phyloP scores from a whole-genome alignment of 64 coral and sea anemone species.

The Hydrozoanthus tunicans region DNA sequence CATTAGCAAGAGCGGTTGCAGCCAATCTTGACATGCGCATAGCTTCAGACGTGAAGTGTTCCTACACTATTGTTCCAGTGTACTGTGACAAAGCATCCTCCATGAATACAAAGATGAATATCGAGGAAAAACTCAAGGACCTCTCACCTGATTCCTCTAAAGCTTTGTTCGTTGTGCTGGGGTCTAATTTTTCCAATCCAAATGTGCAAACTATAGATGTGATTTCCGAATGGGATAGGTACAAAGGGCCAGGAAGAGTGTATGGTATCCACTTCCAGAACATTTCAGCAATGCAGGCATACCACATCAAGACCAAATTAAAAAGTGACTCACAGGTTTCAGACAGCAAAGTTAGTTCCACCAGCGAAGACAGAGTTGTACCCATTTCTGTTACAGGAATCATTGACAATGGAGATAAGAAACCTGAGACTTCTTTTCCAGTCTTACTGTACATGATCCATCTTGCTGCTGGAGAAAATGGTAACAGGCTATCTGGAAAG shows the following conservation, averaged over 20 bases:
- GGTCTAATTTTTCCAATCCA: constrained; percentile 76
- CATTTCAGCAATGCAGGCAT: constrained; percentile 90
- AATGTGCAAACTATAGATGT: constrained; percentile 67
- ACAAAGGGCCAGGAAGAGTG: constrained; percentile 30
- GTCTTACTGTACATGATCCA: constrained; percentile 94
- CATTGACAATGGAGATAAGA: constrained; percentile 63
- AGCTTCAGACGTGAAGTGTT: constrained; percentile 80
- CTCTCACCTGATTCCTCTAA: constrained; percentile 59
- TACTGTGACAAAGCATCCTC: constrained; percentile 2
- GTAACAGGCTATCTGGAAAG: constrained; percentile 87
- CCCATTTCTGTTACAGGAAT: constrained; percentile 77
- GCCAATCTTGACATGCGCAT: constrained; percentile 77
- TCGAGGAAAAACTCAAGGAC: constrained; percentile 59
- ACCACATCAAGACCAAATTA: constrained; percentile 73
- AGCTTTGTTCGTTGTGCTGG: constrained; percentile 85
- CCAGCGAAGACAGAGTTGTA: background rate
- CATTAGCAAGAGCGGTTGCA: constrained; percentile 63
- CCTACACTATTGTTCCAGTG: constrained; percentile 60
- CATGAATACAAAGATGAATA: constrained; percentile 21
- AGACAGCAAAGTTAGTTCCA: background rate
- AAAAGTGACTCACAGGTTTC: constrained; percentile 15
- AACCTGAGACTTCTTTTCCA: constrained; percentile 68
- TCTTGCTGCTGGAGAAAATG: constrained; percentile 92
- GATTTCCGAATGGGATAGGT: constrained; percentile 57
- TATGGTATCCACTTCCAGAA: constrained; percentile 96